Evolutionary conservation across 2,113 vertebrate genomes (phyloP).

Genomic region (Pristiophorus japonicus): DNA sequence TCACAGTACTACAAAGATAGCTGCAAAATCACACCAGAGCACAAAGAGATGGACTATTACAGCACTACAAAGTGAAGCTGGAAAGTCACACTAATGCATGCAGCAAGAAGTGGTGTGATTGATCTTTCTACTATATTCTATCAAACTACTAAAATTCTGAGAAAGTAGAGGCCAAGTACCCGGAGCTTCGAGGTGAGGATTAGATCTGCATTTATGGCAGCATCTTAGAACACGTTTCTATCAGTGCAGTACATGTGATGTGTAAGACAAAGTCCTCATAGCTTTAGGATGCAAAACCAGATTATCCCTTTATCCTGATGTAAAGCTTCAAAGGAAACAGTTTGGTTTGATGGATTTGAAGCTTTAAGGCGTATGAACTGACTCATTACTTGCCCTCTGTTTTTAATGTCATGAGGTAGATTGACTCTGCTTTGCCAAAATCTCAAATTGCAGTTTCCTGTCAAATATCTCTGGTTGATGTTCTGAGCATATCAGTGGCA

Average conservation of each 20-base stretch:
- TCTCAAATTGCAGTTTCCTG: not conserved
- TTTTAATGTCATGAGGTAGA: not conserved
- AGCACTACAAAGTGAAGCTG: not conserved
- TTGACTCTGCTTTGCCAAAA: not conserved
- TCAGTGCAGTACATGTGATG: not conserved
- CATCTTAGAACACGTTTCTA: not conserved
- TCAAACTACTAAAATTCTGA: not conserved
- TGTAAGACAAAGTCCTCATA: not conserved
- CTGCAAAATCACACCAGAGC: not conserved
- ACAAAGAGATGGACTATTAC: not conserved
- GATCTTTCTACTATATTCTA: not conserved
- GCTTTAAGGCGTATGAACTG: not conserved
- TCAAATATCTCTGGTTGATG: not conserved
- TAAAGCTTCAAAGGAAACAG: not conserved
- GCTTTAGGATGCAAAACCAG: not conserved
- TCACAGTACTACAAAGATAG: not conserved
- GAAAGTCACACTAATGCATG: not conserved
- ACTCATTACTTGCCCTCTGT: not conserved
- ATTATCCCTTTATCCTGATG: constrained; percentile 15
- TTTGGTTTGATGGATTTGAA: not conserved
- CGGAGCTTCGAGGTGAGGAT: not conserved
- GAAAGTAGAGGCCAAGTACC: not conserved
- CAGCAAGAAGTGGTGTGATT: not conserved
- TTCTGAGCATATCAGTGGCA: not conserved
- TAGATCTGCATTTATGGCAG: not conserved